These are phyloP conservation scores for Megalonaias nervosa DNA, from an alignment of 1,140 invertebrate genomes.

Conservation along the genomic window DNA sequence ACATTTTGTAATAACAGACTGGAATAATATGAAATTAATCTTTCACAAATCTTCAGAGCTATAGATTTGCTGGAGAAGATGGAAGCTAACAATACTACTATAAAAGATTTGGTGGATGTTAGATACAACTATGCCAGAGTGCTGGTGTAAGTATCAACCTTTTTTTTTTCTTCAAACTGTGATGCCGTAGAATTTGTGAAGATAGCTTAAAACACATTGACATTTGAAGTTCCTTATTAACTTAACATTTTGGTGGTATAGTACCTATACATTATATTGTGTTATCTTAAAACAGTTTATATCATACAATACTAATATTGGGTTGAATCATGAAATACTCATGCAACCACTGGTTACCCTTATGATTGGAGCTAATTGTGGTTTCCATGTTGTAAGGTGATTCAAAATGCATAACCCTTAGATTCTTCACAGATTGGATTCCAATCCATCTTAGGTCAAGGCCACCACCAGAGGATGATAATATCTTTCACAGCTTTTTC, in stretches of 20 bases:
- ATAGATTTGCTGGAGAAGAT: constrained; percentile 68
- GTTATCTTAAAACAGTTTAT: not conserved
- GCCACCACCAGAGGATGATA: no score
- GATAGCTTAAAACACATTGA: not conserved
- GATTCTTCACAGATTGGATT: no score
- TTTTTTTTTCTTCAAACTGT: no score
- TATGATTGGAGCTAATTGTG: no score
- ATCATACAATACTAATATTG: not conserved
- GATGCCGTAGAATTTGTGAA: not conserved
- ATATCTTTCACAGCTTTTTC: no score
- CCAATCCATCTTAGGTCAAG: no score
- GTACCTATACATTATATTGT: not conserved
- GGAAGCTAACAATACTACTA: constrained; percentile 60
- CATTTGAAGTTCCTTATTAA: not conserved
- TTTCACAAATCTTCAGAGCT: constrained; percentile 64
- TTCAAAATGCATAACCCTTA: no score
- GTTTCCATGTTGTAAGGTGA: no score
- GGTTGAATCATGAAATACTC: no score
- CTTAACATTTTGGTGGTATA: not conserved
- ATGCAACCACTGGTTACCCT: no score
- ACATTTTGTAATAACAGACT: not conserved
- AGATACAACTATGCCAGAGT: constrained; percentile 44
- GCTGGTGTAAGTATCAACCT: constrained; percentile 30
- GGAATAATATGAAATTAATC: not conserved
- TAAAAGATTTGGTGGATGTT: constrained; percentile 6